Conservation (phyloP, 2,797 vertebrate species). For the Huso huso region DNA sequence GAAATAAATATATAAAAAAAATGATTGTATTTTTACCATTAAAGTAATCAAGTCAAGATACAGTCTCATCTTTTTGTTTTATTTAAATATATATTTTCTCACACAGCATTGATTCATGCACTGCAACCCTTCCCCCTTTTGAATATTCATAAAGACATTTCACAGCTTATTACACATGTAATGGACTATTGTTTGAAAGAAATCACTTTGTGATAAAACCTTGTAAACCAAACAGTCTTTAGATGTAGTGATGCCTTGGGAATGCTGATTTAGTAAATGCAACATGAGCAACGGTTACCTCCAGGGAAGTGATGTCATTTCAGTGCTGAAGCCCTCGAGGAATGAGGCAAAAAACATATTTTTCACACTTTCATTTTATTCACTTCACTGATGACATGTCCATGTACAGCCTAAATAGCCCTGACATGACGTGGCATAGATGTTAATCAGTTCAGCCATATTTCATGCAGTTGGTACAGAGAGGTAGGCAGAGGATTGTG, state of each 20-base stretch:
- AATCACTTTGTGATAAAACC: conserved; percentile 4
- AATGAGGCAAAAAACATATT: no score
- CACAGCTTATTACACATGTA: conserved; percentile 1
- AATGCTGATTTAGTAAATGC: background rate
- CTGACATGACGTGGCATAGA: no score
- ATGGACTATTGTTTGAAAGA: conserved; percentile 9
- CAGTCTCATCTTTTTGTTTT: background rate
- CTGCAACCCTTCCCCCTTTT: background rate
- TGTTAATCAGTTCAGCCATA: no score
- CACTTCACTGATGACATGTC: no score
- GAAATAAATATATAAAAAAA: background rate
- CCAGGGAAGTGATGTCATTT: background rate
- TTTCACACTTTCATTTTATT: no score
- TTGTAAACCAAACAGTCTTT: conserved; percentile 4
- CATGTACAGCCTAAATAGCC: no score
- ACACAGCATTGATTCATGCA: background rate
- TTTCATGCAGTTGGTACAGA: no score
- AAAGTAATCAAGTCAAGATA: background rate
- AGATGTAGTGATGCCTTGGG: background rate
- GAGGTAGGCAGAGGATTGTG: no score
- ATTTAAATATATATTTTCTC: conserved; percentile 5
- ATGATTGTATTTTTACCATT: background rate
- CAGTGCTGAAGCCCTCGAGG: background rate
- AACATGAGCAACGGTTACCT: background rate
- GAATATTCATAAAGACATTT: conserved; percentile 11